Evolutionary conservation across 2,113 vertebrate genomes (phyloP).

Genomic region (Phrynosoma platyrhinos): DNA sequence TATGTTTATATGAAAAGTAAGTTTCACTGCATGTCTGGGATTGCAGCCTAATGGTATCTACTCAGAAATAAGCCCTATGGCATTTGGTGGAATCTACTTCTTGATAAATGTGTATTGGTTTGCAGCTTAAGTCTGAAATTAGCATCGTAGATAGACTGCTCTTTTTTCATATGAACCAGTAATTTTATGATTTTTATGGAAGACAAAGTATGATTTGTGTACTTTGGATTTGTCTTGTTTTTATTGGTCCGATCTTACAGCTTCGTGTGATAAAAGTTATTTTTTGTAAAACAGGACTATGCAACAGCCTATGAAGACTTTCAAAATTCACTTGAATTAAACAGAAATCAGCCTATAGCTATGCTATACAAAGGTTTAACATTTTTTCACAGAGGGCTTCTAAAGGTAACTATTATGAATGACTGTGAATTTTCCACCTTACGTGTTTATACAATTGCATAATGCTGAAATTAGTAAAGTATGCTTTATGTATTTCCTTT

Average conservation of each 20-base stretch:
- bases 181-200: background rate
- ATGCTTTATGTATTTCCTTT: background rate
- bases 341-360: slow-evolving; percentile 95
- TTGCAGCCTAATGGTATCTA: background rate
- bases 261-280: slow-evolving; percentile 7
- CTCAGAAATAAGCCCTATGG: background rate
- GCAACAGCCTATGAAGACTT: slow-evolving; percentile 94
- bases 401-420: slow-evolving; percentile 84
- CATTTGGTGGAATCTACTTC: background rate
- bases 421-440: background rate
- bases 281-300: slow-evolving; percentile 86
- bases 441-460: background rate
- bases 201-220: background rate
- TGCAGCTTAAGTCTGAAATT: background rate
- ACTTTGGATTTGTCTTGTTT: background rate
- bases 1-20: background rate
- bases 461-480: background rate
- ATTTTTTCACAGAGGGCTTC: slow-evolving; percentile 96
- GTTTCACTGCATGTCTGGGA: background rate
- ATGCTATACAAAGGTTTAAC: slow-evolving; percentile 98
- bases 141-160: background rate
- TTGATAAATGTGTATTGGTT: background rate
- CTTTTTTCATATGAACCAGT: background rate
- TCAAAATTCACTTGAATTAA: slow-evolving; percentile 92
- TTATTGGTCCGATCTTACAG: background rate